Conservation (phyloP, 2,888 invertebrate genomes). For the Encarsia formosa region DNA sequence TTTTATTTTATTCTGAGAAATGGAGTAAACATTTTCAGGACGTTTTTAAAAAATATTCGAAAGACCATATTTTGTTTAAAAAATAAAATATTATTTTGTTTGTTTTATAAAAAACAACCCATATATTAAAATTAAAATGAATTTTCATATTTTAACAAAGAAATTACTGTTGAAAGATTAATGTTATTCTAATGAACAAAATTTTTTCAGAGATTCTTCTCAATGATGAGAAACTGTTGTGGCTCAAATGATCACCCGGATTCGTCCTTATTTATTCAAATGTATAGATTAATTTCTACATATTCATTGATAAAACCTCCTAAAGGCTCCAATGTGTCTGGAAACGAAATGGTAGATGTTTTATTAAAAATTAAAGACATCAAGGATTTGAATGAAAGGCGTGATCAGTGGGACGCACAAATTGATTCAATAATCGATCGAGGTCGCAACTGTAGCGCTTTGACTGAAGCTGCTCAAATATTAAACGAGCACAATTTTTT, state of each 20-base stretch:
- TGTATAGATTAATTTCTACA: constrained; percentile 24
- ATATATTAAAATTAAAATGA: no score
- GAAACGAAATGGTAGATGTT: background rate
- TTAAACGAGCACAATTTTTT: background rate
- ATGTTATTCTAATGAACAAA: background rate
- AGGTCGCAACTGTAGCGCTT: background rate
- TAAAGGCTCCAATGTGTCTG: constrained; percentile 26
- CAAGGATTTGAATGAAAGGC: background rate
- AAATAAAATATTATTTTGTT: background rate
- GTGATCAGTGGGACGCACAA: background rate
- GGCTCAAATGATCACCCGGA: constrained; percentile 30
- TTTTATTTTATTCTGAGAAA: no score
- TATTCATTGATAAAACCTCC: constrained; percentile 30
- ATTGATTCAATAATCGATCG: background rate
- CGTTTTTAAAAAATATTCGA: no score
- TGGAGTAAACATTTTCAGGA: no score
- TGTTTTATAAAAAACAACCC: no score
- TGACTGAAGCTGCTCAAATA: background rate
- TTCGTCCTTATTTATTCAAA: constrained; percentile 25
- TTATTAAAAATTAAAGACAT: background rate
- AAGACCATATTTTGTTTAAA: background rate
- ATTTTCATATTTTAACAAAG: no score
- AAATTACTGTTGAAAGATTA: no score
- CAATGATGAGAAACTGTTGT: constrained; percentile 26
- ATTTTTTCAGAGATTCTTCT: constrained; percentile 14